phyloP scores from a whole-genome alignment of 2,888 invertebrate species.

The Thereva unica region DNA sequence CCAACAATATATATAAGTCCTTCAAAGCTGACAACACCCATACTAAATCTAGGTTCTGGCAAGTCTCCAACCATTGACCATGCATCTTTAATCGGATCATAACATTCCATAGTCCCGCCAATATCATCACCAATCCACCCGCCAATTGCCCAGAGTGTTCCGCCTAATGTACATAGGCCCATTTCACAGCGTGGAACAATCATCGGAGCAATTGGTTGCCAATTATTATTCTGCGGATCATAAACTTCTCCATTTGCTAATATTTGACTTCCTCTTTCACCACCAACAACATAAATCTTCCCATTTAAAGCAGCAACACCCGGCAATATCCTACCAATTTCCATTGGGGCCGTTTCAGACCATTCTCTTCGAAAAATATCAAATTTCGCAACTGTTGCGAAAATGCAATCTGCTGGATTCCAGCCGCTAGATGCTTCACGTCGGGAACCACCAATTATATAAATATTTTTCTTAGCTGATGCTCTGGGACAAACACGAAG shows the following conservation, averaged over 20 bases:
- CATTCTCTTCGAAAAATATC: conserved; percentile 71
- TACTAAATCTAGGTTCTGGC: conserved; percentile 85
- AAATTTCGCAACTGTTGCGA: conserved; percentile 81
- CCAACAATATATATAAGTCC: conserved; percentile 83
- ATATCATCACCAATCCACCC: conserved; percentile 94
- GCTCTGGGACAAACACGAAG: conserved; percentile 77
- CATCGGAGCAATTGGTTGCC: conserved; percentile 71
- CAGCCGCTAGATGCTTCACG: conserved; percentile 75
- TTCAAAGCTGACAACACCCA: conserved; percentile 79
- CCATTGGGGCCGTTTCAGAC: conserved; percentile 80
- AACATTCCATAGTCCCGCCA: conserved; percentile 85
- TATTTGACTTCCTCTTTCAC: conserved; percentile 88
- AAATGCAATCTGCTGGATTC: conserved; percentile 80
- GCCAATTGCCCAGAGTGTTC: conserved; percentile 83
- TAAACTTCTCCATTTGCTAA: conserved; percentile 85
- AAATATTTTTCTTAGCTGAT: conserved; percentile 83
- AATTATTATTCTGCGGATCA: conserved; percentile 69
- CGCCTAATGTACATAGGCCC: conserved; percentile 82
- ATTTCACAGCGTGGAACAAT: conserved; percentile 87
- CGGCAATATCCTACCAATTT: conserved; percentile 82
- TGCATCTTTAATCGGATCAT: conserved; percentile 75
- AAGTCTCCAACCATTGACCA: conserved; percentile 80
- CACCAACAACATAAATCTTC: conserved; percentile 87
- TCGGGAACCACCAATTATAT: conserved; percentile 87
- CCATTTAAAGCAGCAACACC: conserved; percentile 84